Conservation (phyloP, 1,140 invertebrate species). For the Zaprionus camerounensis region DNA sequence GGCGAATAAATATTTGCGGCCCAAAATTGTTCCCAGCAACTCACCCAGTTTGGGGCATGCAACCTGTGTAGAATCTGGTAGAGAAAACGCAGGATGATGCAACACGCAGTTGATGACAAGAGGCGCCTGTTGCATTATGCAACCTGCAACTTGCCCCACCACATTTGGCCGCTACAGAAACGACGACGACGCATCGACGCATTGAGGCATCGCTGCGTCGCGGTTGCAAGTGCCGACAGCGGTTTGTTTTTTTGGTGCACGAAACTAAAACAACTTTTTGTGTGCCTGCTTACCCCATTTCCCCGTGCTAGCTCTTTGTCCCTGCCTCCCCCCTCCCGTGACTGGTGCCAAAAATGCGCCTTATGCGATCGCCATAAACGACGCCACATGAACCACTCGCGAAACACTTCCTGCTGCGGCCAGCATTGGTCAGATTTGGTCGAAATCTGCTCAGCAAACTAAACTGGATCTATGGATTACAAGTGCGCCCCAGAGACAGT, state of each 20-base stretch:
- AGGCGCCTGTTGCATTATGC: conserved; percentile 38
- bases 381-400: conserved; percentile 21
- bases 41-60: conserved; percentile 48
- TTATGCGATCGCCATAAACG: conserved; percentile 42
- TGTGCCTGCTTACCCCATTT: conserved; percentile 1
- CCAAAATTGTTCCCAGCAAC: conserved; percentile 52
- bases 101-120: conserved; percentile 13
- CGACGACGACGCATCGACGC: conserved; percentile 54
- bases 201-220: conserved; percentile 54
- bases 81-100: conserved; percentile 26
- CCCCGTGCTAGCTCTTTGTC: conserved; percentile 1
- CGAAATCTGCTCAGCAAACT: conserved; percentile 47
- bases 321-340: neutral
- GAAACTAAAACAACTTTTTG: conserved; percentile 70
- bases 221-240: conserved; percentile 17
- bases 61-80: neutral
- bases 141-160: conserved; percentile 43
- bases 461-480: conserved; percentile 62
- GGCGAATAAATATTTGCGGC: conserved; percentile 33
- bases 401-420: conserved; percentile 68
- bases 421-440: conserved; percentile 56
- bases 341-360: conserved; percentile 50
- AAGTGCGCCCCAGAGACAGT: conserved; percentile 54
- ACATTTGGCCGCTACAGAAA: conserved; percentile 34
- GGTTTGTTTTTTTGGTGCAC: conserved; percentile 48